Evolutionary conservation across 2,888 invertebrate genomes (phyloP).

Genomic region (Tuberolachnus salignus): DNA sequence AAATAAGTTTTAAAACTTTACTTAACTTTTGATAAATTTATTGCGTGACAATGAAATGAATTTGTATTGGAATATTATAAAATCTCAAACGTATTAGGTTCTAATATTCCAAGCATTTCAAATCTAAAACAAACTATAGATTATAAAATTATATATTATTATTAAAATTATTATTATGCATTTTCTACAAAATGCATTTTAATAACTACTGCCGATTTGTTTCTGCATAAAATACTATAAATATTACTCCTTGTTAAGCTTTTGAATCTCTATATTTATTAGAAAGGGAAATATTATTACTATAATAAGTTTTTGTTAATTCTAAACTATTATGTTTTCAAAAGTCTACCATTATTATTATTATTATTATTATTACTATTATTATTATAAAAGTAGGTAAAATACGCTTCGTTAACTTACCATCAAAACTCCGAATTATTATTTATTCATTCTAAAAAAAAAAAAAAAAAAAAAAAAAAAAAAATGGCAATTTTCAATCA

Average conservation of each 20-base stretch:
- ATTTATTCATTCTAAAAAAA: slow-evolving; percentile 35
- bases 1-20: neutral
- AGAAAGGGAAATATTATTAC: neutral
- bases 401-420: slow-evolving; percentile 33
- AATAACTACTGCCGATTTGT: neutral
- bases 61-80: too few relatives aligned
- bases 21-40: neutral
- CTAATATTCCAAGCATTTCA: neutral
- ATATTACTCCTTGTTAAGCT: neutral
- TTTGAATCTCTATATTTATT: too few relatives aligned
- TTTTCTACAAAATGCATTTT: neutral
- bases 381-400: neutral
- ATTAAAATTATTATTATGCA: neutral
- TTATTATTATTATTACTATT: neutral
- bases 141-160: too few relatives aligned
- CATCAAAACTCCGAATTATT: slow-evolving; percentile 43
- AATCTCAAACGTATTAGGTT: neutral
- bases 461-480: slow-evolving; percentile 10
- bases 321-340: neutral
- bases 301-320: neutral
- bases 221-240: neutral
- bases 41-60: neutral
- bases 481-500: too few relatives aligned
- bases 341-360: neutral
- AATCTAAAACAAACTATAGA: neutral